Percentiles rank a stretch among this genome's conserved stretches.
phyloP scores from a whole-genome alignment of 2,113 vertebrate species.

The Eulemur macaco region DNA sequence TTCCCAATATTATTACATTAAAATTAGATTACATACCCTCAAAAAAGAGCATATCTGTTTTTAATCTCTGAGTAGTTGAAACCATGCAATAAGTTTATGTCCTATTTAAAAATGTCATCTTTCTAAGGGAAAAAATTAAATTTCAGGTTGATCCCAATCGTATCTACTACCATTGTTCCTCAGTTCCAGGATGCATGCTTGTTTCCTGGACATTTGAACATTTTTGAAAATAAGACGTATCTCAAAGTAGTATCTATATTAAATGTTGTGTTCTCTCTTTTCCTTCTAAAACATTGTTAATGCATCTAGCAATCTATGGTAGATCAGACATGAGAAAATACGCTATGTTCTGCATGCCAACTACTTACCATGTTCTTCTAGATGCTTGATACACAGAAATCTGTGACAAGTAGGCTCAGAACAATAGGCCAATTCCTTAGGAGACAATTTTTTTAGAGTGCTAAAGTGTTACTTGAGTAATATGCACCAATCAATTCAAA shows the following conservation, averaged over 20 bases:
- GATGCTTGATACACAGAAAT: neutral
- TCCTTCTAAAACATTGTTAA: neutral
- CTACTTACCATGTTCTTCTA: neutral
- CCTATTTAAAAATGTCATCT: conserved; percentile 35
- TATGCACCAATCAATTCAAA: neutral
- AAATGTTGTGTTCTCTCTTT: neutral
- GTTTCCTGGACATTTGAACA: neutral
- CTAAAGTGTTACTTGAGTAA: neutral
- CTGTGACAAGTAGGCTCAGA: neutral
- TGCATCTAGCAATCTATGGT: neutral
- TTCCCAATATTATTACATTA: neutral
- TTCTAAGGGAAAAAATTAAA: neutral
- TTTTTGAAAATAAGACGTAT: conserved; percentile 6
- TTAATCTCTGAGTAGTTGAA: neutral
- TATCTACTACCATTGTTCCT: neutral
- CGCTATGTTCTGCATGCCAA: neutral
- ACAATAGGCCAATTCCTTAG: neutral
- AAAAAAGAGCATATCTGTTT: conserved; percentile 18
- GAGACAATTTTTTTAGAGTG: neutral
- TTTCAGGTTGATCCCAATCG: neutral
- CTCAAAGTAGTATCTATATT: neutral
- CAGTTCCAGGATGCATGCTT: neutral
- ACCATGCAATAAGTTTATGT: neutral
- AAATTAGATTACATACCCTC: neutral
- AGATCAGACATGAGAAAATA: neutral